These are phyloP conservation scores for Phyllostomus hastatus DNA, from an alignment of 2,113 vertebrate genomes.

Conservation along the genomic window DNA sequence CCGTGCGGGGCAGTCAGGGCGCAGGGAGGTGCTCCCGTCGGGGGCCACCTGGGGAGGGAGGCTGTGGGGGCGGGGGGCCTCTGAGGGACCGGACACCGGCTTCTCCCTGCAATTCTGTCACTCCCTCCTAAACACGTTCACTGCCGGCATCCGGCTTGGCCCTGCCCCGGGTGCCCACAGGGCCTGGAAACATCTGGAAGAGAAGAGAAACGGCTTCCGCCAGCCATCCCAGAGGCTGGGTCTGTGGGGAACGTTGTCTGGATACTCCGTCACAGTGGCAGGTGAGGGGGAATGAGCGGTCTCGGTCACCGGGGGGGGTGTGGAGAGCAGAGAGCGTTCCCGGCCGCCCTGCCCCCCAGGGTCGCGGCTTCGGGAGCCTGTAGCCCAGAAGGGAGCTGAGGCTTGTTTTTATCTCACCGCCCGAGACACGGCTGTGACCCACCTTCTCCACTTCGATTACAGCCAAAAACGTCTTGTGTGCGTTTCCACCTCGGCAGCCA, in stretches of 20 bases:
- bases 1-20: no score
- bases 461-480: slow-evolving; percentile 56
- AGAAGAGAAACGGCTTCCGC: background rate
- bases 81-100: background rate
- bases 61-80: background rate
- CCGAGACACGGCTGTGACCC: background rate
- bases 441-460: slow-evolving; percentile 55
- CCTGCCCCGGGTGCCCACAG: background rate
- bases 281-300: background rate
- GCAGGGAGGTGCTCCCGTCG: background rate
- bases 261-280: background rate
- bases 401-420: slow-evolving; percentile 33
- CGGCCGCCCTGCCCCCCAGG: background rate
- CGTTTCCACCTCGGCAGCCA: slow-evolving; percentile 58
- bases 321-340: background rate
- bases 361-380: background rate
- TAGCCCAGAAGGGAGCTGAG: background rate
- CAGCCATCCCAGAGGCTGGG: background rate
- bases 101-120: background rate
- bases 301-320: background rate
- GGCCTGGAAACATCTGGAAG: background rate
- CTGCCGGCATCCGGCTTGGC: background rate
- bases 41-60: background rate
- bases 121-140: background rate
- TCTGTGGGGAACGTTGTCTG: no score